phyloP scores from a whole-genome alignment of 2,113 vertebrate genomes.

The Fukomys damarensis region DNA sequence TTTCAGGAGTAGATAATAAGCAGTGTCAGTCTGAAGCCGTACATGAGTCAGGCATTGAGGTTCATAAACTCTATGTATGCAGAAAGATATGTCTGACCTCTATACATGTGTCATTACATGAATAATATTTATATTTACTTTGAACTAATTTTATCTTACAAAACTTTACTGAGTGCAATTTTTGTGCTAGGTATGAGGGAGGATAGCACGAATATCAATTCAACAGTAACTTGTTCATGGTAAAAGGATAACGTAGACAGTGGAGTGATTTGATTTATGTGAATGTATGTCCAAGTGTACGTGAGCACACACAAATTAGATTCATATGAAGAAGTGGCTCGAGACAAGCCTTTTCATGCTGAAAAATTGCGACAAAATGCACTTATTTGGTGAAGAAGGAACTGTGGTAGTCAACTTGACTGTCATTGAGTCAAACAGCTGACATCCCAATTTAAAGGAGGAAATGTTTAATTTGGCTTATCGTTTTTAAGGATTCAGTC shows the following conservation, averaged over 20 bases:
- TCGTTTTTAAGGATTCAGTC: background rate
- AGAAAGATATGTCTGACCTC: background rate
- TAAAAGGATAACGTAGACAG: background rate
- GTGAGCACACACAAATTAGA: background rate
- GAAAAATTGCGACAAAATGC: background rate
- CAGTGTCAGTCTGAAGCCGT: background rate
- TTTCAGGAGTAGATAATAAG: background rate
- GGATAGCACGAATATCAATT: background rate
- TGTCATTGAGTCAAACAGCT: background rate
- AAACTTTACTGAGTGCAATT: background rate
- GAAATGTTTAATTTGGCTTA: background rate
- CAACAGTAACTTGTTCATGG: background rate
- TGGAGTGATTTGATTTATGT: background rate
- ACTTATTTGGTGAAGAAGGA: background rate
- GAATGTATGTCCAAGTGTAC: background rate
- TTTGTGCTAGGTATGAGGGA: background rate
- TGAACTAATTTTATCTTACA: background rate
- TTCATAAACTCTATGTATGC: background rate
- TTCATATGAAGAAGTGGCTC: background rate
- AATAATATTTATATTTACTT: background rate
- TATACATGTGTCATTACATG: background rate
- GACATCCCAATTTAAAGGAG: background rate
- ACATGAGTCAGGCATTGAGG: background rate
- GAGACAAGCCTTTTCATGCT: background rate
- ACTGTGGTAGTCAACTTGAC: background rate